Evolutionary conservation across 2,797 vertebrate genomes (phyloP), one percentile per base, ranked within the genome.

Genomic region (Chiroxiphia lanceolata): DNA sequence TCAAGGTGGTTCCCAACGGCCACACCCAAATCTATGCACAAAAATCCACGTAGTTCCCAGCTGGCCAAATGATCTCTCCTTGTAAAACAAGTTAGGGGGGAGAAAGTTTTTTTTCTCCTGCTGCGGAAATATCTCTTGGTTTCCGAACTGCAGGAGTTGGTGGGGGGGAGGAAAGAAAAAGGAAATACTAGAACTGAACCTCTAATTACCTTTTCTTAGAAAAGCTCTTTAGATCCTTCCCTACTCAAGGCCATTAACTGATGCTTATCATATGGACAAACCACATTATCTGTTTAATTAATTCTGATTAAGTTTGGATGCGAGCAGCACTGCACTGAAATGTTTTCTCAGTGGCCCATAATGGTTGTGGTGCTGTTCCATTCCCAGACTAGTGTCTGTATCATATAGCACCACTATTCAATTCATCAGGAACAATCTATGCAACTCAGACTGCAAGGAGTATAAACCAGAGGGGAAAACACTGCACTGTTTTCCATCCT

Each of bases 171-270:
- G 10, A 54, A 68, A 34, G 53, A 0, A 17, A 0, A 3, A 68
- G 25, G 13, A 50, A 65, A 70, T 87, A 53, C 51, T 65, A 16
- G 10, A 68, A 44, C 21, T 15, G 15, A 85, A 29, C 10, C 26
- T 59, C 17, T 88, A 60, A 67, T 40, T 40, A 51, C 5, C 59
- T 90, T 23, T 89, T 75, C 81, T 79, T 92, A 69, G 26, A n/a
- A 89, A 93, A 92, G 22, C 42, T 70, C 26, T 83, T 96, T 11
- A 67, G 29, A 68, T 50, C 44, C 54, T 69, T 47, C 50, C 71
- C 65, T 87, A 16, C 34, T 87, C 57, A 22, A 64, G 42, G 21
- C 11, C 65, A 68, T 77, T 89, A 77, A 34, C 26, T 40, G 36
- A 74, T 42, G 17, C 6, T 83, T 6, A 1, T 48, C 68, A 57